phyloP scores from a whole-genome alignment of 2,113 vertebrate genomes.

The Mormoops blainvillei region DNA sequence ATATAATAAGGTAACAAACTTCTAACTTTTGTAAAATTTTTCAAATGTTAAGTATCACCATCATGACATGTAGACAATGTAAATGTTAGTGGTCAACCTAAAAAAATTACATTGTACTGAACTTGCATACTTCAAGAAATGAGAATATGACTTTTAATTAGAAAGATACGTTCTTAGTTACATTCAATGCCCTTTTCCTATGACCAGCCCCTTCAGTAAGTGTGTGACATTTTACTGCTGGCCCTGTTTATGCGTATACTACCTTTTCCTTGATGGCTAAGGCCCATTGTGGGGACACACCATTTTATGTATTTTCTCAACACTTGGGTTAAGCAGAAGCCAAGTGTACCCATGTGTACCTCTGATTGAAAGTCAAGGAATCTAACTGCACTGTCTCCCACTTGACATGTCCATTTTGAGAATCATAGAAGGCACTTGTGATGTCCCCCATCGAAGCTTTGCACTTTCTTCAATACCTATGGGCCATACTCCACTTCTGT shows the following conservation, averaged over 20 bases:
- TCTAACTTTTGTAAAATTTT: background rate
- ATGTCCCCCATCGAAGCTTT: background rate
- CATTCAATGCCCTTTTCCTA: background rate
- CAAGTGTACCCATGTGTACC: background rate
- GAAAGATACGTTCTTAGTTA: background rate
- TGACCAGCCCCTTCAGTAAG: background rate
- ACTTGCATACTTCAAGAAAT: background rate
- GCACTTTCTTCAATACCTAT: background rate
- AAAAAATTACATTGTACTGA: background rate
- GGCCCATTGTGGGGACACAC: background rate
- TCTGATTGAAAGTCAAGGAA: background rate
- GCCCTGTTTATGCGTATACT: rapidly evolving
- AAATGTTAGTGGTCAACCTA: background rate
- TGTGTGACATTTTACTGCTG: background rate
- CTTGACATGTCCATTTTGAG: background rate
- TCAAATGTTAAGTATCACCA: background rate
- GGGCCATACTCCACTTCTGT: background rate
- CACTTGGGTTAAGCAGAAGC: background rate
- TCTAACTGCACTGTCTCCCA: background rate
- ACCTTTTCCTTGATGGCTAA: background rate
- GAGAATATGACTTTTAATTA: background rate
- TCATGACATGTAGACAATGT: background rate
- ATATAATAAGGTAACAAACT: background rate
- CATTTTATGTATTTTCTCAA: background rate
- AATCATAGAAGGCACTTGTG: background rate